phyloP scores from a whole-genome alignment of 92 coral and sea anemone species.

The Porites evermanni region DNA sequence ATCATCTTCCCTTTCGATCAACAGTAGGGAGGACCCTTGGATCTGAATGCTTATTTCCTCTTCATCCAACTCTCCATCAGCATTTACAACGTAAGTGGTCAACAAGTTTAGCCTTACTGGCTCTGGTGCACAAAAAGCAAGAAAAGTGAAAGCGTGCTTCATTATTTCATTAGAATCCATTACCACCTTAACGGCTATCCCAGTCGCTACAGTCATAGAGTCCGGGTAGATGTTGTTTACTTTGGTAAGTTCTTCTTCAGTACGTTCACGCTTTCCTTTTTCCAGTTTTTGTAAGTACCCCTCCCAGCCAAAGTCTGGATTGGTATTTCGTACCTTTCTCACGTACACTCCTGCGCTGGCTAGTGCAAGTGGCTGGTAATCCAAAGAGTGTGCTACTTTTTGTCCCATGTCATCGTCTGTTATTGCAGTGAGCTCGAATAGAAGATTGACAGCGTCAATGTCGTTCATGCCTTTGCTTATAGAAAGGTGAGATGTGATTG shows the following conservation, averaged over 20 bases:
- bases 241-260: constrained; percentile 25
- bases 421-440: neutral
- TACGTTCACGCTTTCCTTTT: constrained; percentile 38
- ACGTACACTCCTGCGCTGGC: too few species aligned
- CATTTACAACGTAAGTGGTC: too few species aligned
- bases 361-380: too few species aligned
- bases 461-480: constrained; percentile 23
- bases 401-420: too few species aligned
- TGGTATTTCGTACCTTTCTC: too few species aligned
- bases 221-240: constrained; percentile 19
- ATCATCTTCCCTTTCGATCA: constrained; percentile 15
- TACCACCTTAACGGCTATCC: constrained; percentile 45
- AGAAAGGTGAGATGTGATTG: too few species aligned
- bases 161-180: constrained; percentile 14
- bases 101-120: neutral
- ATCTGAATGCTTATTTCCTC: too few species aligned
- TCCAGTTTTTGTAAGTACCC: neutral
- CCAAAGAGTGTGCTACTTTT: too few species aligned
- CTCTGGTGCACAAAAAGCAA: constrained; percentile 38
- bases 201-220: constrained; percentile 55
- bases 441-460: neutral
- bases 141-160: constrained; percentile 41
- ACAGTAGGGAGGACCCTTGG: neutral
- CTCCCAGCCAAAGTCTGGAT: too few species aligned
- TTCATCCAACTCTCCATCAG: too few species aligned